Evolutionary conservation across 2,888 invertebrate genomes (phyloP), one percentile per base, ranked within the genome.

Genomic region (Brenthis daphne): DNA sequence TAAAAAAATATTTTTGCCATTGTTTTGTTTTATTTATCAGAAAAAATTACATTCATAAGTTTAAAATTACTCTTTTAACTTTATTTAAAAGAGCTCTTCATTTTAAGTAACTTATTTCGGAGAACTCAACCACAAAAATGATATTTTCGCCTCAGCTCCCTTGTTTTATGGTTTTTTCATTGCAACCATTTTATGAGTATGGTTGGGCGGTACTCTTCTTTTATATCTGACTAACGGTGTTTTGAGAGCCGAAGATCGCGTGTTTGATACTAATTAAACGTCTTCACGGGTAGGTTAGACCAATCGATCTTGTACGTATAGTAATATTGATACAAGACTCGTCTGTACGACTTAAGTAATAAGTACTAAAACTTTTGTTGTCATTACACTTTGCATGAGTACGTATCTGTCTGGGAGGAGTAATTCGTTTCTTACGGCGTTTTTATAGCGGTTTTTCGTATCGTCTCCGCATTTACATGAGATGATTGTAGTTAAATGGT

Each of bases 101-200:
- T 64, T 72, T 72, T 67, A 61, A 67, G 70, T 70, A 75, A 76
- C 73, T 79, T 75, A 74, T 76, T 78, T 77, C 73, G 70, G 64
- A 71, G 75, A 83, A 76, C 64, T 67, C 53, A 74, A 68, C 76
- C 75, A 69, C 86, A 84, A 87, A 85, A 87, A 85, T 88, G 84
- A 89, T 88, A 89, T 87, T 87, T 87, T 85, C 82, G 79, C 82
- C 74, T 83, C 81, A 79, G 82, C 81, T 82, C 82, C 81, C 81
- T 86, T 87, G 85, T 87, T 90, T 91, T 90, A 90, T 83, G 84
- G 77, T 83, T 85, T 89, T 89, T 89, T 90, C 89, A 90, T 88
- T 87, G 87, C 86, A 82, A 75, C 85, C 85, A 83, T 82, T 90
- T 92, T 90, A 92, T 87, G 89, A 88, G 80, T 82, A 77, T 82